Conservation (phyloP, 2,888 invertebrate species). For the Amphimallon solstitiale region DNA sequence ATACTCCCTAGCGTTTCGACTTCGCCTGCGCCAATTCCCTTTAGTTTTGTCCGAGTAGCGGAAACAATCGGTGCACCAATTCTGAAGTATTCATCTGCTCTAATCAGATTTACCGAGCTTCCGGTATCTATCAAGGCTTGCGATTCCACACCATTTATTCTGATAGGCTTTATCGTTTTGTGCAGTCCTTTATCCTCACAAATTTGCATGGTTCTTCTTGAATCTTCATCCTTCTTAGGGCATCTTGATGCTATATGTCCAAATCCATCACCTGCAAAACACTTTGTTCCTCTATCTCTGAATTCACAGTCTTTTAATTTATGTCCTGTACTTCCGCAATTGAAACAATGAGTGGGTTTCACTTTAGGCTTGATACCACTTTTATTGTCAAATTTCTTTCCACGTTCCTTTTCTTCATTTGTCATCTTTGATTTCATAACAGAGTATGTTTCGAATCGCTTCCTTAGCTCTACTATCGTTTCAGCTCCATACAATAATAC, state of each 20-base stretch:
- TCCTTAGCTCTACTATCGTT: conserved; percentile 35
- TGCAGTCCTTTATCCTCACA: background rate
- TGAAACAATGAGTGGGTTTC: conserved; percentile 26
- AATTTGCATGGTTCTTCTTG: background rate
- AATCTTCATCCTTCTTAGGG: conserved; percentile 5
- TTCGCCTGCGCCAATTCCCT: background rate
- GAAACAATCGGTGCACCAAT: conserved; percentile 1
- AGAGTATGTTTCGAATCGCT: conserved; percentile 34
- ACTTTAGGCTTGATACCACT: background rate
- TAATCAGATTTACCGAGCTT: conserved; percentile 7
- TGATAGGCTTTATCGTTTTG: background rate
- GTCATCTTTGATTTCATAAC: conserved; percentile 30
- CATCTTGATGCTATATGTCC: conserved; percentile 44
- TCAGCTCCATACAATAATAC: conserved; percentile 37
- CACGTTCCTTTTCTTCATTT: conserved; percentile 3
- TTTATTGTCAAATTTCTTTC: conserved; percentile 4
- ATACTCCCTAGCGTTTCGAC: no score
- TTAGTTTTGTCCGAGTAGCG: background rate
- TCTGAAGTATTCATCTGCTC: background rate
- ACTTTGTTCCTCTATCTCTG: conserved; percentile 50
- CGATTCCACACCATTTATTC: background rate
- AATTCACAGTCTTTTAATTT: conserved; percentile 32
- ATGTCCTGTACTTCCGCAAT: conserved; percentile 37
- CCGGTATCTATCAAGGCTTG: conserved; percentile 13
- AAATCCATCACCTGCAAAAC: conserved; percentile 49